Base-by-base conservation (phyloP, 2,113 vertebrate species). In the Pyrgilauda ruficollis region DNA sequence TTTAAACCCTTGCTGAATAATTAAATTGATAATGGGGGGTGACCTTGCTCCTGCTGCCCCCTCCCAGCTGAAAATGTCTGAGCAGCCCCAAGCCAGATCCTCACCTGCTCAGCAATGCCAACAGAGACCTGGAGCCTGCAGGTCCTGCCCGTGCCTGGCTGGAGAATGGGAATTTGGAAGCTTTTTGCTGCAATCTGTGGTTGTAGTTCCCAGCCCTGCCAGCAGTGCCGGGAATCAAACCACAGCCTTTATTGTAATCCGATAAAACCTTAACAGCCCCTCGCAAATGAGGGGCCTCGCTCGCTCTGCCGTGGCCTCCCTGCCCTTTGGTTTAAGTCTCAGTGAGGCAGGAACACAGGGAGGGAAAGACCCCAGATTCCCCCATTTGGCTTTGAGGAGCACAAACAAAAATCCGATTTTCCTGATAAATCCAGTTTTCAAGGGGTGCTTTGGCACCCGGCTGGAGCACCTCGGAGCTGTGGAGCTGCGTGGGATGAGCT, bases 231-330 rank as follows among this genome's bases (percentile, higher is more conserved):
- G 97, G 98, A 98, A 98, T 85, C 94, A 94, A 96, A 98, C 96
- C 97, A 89, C 94, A 97, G 96, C 27, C 97, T 92, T 97, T 87
- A 70, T 96, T 97, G 97, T 97, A 98, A 98, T 96, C 97, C 58
- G 91, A 98, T 98, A 97, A 98, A 97, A 96, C 96, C 97, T 97
- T 95, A 96, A 96, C 97, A 96, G 96, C 94, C 94, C 91, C 95
- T 96, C 44, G 93, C 95, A 95, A 97, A 97, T 97, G 90, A 97
- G 97, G 96, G 96, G 96, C 92, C 96, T 97, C 95, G 2, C 93
- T 97, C 89, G 47, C 97, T 97, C 97, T 97, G 97, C 97, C 97
- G 94, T 56, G 87, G 69, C 93, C 96, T 97, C 88, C 96, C 91
- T 76, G 92, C 69, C 97, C 96, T 94, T 27, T 64, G 62, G 53